Evolutionary conservation across 2,797 vertebrate genomes (phyloP).

Genomic region (Leptodactylus fallax): DNA sequence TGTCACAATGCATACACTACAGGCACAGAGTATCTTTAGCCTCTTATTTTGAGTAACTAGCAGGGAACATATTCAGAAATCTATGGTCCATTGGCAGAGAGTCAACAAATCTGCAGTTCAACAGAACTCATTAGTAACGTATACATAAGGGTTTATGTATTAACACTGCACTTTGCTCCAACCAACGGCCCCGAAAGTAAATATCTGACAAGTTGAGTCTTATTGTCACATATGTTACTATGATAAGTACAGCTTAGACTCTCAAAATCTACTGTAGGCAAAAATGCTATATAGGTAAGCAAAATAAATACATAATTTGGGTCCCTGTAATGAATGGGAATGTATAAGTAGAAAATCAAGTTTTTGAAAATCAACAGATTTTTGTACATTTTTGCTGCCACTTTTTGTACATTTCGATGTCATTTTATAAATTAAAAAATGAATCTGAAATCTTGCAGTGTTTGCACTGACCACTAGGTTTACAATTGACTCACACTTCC

Average conservation of each 20-base stretch:
- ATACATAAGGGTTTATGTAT: background rate
- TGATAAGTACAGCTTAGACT: background rate
- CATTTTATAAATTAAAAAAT: too few species aligned
- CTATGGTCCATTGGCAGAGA: background rate
- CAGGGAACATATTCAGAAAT: background rate
- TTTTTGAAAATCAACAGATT: too few species aligned
- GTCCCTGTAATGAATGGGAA: too few species aligned
- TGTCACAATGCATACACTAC: too few species aligned
- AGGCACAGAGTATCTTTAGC: background rate
- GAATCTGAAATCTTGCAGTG: too few species aligned
- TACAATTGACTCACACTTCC: too few species aligned
- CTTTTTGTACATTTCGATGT: too few species aligned
- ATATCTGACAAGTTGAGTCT: background rate
- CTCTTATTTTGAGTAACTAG: background rate
- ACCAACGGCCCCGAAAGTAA: background rate
- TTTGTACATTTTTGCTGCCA: too few species aligned
- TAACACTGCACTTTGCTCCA: constrained; percentile 9
- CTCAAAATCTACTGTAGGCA: background rate
- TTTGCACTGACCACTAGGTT: too few species aligned
- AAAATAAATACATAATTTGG: too few species aligned
- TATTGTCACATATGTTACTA: background rate
- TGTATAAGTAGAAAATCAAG: too few species aligned
- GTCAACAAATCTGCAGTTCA: background rate
- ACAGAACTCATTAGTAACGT: background rate
- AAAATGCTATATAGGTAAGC: too few species aligned